Conservation (phyloP, 1,140 invertebrate species). For the Conus ventricosus region DNA sequence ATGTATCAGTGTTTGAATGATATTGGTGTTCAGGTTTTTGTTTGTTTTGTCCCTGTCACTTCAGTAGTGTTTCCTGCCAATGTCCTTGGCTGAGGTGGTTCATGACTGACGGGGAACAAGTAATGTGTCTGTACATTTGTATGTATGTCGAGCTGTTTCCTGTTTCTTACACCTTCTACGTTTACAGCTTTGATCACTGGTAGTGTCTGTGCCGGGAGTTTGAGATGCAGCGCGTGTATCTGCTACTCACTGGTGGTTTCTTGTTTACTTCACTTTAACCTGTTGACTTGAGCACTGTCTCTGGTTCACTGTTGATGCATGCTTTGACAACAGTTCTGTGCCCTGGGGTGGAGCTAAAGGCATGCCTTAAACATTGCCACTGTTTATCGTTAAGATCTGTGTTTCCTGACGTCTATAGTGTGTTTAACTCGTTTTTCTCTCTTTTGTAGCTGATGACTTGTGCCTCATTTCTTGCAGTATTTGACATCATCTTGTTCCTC, state of each 20-base stretch:
- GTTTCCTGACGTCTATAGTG: not conserved
- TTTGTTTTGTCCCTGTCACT: too few species aligned
- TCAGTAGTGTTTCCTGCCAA: too few species aligned
- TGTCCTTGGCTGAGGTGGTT: too few species aligned
- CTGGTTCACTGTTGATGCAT: not conserved
- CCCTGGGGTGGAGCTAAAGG: not conserved
- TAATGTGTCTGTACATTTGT: too few species aligned
- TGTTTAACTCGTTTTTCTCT: not conserved
- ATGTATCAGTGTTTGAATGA: too few species aligned
- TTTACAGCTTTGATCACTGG: not conserved
- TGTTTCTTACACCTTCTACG: not conserved
- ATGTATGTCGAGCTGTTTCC: not conserved
- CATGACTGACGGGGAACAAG: too few species aligned
- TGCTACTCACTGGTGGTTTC: not conserved
- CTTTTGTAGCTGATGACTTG: not conserved
- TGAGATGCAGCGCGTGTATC: constrained; percentile 1
- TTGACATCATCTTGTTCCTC: not conserved
- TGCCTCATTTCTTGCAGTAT: not conserved
- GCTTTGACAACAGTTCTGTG: not conserved
- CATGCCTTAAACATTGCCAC: not conserved
- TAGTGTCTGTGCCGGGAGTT: not conserved
- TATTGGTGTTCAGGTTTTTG: too few species aligned
- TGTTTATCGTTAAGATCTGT: not conserved
- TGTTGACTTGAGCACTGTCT: constrained; percentile 13
- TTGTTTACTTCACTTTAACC: constrained; percentile 20